Evolutionary conservation across 2,888 invertebrate species (phyloP), one percentile per base, ranked within the genome.

Genomic region (Lapara coniferarum): DNA sequence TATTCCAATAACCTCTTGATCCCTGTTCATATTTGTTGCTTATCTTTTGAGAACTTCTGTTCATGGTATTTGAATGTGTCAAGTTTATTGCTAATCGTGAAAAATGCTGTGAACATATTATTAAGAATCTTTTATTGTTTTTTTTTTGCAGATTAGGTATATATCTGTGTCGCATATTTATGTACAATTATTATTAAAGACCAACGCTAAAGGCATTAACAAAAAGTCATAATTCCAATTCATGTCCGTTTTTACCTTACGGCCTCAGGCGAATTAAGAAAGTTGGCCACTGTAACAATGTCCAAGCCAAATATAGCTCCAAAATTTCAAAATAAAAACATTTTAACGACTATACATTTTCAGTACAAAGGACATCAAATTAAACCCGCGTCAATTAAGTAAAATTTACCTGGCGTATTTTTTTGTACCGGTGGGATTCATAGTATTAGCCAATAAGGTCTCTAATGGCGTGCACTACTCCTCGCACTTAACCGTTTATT

Each of bases 401-500:
- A 46, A 59, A 59, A 49, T 63, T 63, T 63, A 63, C 63, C 63
- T 63, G 46, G 59, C 44, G n/a, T 59, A 46, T 63, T 49, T 63
- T 49, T 63, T 49, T 63, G 49, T 49, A 49, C 63, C 63, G 63
- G 2, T 25, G 49, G 19, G 46, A 63, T 63, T 56, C 63, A 46
- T 63, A 19, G 19, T 63, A 19, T 19, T 44, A 46, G 56, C 56
- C 44, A 56, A 56, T 67, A 56, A 67, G 53, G 55, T 25, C 63
- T 49, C 67, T 67, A 67, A 67, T 67, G 56, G 16, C 67, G 37
- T 8, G 56, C 67, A 67, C 55, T 55, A 44, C 56, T 16, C 46
- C 19, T 63, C 63, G 68, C 51, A 52, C 68, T 68, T 59, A 52
- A 59, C 51, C 68, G 57, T 52, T 68, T 68, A 57, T 68, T 57